phyloP scores from a whole-genome alignment of 2,797 vertebrate species.

The Eulemur rubriventer region DNA sequence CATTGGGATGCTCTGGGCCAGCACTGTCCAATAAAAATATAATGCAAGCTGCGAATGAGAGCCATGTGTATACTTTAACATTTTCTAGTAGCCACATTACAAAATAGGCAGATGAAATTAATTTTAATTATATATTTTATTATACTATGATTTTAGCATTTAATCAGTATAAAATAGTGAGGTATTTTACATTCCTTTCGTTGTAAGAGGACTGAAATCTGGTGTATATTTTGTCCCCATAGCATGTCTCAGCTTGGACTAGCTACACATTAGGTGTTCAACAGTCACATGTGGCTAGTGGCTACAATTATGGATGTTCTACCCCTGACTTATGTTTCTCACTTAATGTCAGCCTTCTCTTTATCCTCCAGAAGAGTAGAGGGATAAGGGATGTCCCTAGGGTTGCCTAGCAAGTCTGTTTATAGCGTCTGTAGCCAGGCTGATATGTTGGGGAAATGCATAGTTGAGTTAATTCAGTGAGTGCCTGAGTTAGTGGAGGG shows the following conservation, averaged over 20 bases:
- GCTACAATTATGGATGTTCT: fast-evolving
- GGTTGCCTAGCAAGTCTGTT: not conserved
- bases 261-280: not conserved
- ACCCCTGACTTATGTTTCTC: not conserved
- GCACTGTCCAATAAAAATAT: not conserved
- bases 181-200: not conserved
- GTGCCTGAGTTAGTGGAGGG: not conserved
- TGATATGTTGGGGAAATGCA: not conserved
- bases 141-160: not conserved
- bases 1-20: not conserved
- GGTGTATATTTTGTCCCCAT: not conserved
- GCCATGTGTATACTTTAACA: not conserved
- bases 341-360: not conserved
- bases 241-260: not conserved
- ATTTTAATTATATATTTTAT: conserved; percentile 12
- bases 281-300: not conserved
- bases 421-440: not conserved
- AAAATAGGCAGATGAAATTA: not conserved
- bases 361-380: not conserved
- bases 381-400: not conserved
- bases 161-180: not conserved
- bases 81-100: not conserved
- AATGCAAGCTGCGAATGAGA: not conserved
- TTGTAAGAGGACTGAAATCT: not conserved
- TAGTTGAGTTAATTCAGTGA: not conserved